Base-by-base conservation (phyloP, 92 coral and sea anemone genomes). In the Epizoanthus fatuus region DNA sequence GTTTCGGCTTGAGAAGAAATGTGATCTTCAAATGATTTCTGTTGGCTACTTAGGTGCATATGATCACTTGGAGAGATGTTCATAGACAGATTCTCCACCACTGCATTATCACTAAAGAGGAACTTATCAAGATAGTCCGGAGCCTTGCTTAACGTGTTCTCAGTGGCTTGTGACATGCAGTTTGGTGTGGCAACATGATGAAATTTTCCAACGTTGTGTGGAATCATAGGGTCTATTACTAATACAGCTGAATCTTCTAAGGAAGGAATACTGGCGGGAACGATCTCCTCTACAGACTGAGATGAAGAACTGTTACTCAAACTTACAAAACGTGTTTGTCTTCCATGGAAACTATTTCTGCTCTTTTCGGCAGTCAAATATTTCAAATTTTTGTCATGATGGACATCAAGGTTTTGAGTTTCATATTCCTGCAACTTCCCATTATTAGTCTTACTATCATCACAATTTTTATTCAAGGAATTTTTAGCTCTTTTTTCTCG, bases 151-250 rank as follows among this genome's bases (percentile, higher is more conserved):
- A 42, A 60, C 6, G 47, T 59, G 15, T 60, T 62, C 59, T 77
- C 40, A 44, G 5, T 20, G 19, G 57, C 13, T 39, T 60, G 70
- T 44, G 47, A 44, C 44, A 19, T 25, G 40, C 55, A 58, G 39
- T 47, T 22, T 35, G 58, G n/a, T 57, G 25, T 38, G n/a, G n/a
- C 64, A n/a, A 14, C 55, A 40, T 56, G 35, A 37, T 42, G 40
- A 77, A 39, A 2, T 39, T 15, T 67, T 66, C 75, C 13, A 81
- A 16, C 66, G 49, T 10, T 52, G 45, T 90, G 58, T 45, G 83
- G 69, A 75, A 86, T 62, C 93, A 90, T 86, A 22, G 93, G 93
- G 53, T 90, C 80, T 10, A 90, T 90, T 16, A 86, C 80, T 35
- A 59, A 13, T 3, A 79, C 29, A 53, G n/a, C 25, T 2, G 84